Base-by-base conservation (phyloP, 2,888 invertebrate genomes). In the Pollenia angustigena region DNA sequence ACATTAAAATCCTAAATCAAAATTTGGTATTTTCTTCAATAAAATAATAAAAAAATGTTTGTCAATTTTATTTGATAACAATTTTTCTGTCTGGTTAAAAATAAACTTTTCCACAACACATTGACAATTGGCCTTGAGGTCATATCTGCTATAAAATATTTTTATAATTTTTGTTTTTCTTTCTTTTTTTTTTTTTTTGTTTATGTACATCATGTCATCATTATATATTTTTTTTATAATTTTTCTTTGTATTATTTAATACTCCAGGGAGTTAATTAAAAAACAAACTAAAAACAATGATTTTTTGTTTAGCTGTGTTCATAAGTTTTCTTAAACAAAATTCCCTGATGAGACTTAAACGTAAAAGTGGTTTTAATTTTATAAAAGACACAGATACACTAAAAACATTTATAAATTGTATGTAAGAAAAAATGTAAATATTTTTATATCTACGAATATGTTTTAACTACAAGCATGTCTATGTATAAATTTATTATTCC, bases 401-500 rank as follows among this genome's bases (percentile, higher is more conserved):
- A 42, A 9, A 58, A 18, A 50, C 42, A 74, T 42, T 32, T 58
- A 46, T n/a, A 18, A 10, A 23, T 18, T n/a, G n/a, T n/a, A 40
- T 18, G 40, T 9, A 64, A 9, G 46, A 66, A 18, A 46, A 46
- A 23, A 16, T 46, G 48, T 12, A 18, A 7, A 32, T 32, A 32
- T 6, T 32, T 44, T 7, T 46, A 11, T 64, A 7, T 46, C 7
- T 48, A 14, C 48, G 40, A 14, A 14, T 14, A 14, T 48, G 46
- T 23, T 46, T 46, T 16, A 68, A 23, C 44, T 32, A 60, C 79
- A 79, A 72, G 62, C 62, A 69, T 82, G 60, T 76, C 76, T 71
- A 78, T 66, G 72, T 85, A 76, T 76, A 69, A 82, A 87, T 81
- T 85, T 87, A 81, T 87, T 84, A 87, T 87, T 87, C 87, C 85